These are phyloP conservation scores for Harmothoe impar DNA, from an alignment of 2,888 invertebrate species.

Conservation along the genomic window DNA sequence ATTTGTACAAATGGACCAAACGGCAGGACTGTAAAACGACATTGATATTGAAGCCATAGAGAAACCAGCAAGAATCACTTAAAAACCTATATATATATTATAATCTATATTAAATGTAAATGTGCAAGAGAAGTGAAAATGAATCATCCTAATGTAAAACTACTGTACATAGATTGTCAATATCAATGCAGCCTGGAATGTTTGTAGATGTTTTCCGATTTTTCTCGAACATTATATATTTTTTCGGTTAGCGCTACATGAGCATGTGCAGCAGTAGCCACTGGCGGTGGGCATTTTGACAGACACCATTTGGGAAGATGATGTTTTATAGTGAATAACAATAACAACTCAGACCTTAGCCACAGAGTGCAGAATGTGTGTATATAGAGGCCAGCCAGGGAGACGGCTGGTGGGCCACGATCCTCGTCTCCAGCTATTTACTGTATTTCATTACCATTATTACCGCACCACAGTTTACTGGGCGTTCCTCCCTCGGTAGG, in stretches of 20 bases:
- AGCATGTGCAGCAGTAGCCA: background rate
- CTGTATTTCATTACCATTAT: background rate
- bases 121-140: slow-evolving; percentile 8
- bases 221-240: background rate
- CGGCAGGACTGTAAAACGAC: slow-evolving; percentile 52
- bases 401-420: background rate
- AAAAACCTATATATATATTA: background rate
- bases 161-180: slow-evolving; percentile 52
- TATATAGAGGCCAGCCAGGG: slow-evolving; percentile 56
- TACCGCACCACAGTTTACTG: background rate
- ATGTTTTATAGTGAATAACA: slow-evolving; percentile 6
- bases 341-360: slow-evolving; percentile 56
- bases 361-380: slow-evolving; percentile 65
- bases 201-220: slow-evolving; percentile 43
- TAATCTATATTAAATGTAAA: slow-evolving; percentile 2
- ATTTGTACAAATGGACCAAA: slow-evolving; percentile 58
- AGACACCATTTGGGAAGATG: slow-evolving; percentile 56
- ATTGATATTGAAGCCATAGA: background rate
- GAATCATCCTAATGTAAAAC: background rate
- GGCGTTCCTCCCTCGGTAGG: too few species aligned
- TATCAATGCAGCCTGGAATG: slow-evolving; percentile 37
- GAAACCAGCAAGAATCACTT: background rate
- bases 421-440: background rate
- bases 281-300: slow-evolving; percentile 46
- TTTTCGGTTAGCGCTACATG: background rate